These are phyloP conservation scores for Oxytorus armatus DNA, from an alignment of 2,888 invertebrate genomes.

Conservation along the genomic window DNA sequence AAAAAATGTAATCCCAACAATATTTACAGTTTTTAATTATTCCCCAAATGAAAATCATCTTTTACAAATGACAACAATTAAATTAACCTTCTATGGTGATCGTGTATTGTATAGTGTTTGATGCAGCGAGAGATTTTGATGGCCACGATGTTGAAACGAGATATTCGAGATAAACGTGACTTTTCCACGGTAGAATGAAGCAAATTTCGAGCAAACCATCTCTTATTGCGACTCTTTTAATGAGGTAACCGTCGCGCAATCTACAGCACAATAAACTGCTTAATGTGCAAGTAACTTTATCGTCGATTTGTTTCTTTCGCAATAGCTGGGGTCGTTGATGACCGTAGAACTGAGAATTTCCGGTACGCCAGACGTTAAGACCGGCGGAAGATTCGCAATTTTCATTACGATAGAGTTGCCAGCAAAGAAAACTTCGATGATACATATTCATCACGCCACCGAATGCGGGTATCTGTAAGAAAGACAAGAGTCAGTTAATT, in stretches of 20 bases:
- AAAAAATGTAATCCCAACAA: slow-evolving; percentile 5
- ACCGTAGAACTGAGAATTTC: slow-evolving; percentile 86
- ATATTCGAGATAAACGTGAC: slow-evolving; percentile 90
- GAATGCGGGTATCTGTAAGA: slow-evolving; percentile 70
- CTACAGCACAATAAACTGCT: slow-evolving; percentile 89
- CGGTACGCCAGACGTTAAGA: slow-evolving; percentile 78
- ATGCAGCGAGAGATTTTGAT: slow-evolving; percentile 80
- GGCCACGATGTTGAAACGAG: slow-evolving; percentile 87
- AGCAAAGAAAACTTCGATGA: slow-evolving; percentile 86
- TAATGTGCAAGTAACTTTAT: slow-evolving; percentile 87
- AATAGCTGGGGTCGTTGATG: slow-evolving; percentile 86
- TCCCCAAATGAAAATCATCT: no score
- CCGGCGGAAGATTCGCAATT: slow-evolving; percentile 67
- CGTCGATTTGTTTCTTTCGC: slow-evolving; percentile 88
- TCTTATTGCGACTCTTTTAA: slow-evolving; percentile 85
- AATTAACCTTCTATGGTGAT: slow-evolving; percentile 84
- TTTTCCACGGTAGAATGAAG: slow-evolving; percentile 90
- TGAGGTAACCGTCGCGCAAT: slow-evolving; percentile 90
- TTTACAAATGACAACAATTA: not conserved
- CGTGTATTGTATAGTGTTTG: slow-evolving; percentile 83
- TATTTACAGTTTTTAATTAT: no score
- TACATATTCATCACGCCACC: slow-evolving; percentile 85
- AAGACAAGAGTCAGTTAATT: slow-evolving; percentile 8
- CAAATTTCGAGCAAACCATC: slow-evolving; percentile 87
- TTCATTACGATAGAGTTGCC: slow-evolving; percentile 80